phyloP scores from a whole-genome alignment of 2,113 vertebrate genomes.

The Myotis davidii region DNA sequence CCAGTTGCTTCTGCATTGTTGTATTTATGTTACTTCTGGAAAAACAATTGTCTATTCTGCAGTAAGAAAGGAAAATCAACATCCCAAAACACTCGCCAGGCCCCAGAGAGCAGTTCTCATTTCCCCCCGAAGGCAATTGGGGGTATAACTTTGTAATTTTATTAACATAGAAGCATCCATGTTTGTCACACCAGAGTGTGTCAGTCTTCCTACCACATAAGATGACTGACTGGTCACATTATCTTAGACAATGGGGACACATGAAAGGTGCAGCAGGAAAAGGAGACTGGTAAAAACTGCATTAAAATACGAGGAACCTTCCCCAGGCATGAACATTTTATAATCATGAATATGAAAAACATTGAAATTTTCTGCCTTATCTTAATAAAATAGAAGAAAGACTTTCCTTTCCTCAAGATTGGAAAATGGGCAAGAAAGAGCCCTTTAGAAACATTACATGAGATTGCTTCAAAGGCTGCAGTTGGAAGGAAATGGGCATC shows the following conservation, averaged over 20 bases:
- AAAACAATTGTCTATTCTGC: not conserved
- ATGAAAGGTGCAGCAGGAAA: rapidly evolving
- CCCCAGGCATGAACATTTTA: not conserved
- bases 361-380: not conserved
- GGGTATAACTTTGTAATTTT: not conserved
- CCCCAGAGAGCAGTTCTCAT: not conserved
- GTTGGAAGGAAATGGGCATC: no score
- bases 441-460: not conserved
- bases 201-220: not conserved
- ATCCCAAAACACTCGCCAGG: rapidly evolving
- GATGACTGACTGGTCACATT: rapidly evolving
- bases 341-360: not conserved
- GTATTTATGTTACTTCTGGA: not conserved
- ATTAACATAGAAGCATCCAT: not conserved
- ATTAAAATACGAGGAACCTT: not conserved
- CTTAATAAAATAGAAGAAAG: not conserved
- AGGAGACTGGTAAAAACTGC: not conserved
- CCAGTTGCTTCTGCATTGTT: not conserved
- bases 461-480: not conserved
- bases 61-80: not conserved
- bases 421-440: not conserved
- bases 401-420: not conserved
- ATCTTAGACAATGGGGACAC: not conserved
- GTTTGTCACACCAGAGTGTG: no score
- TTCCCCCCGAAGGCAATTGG: not conserved